These are phyloP conservation scores for Montifringilla adamsi DNA, from an alignment of 2,113 vertebrate species.

Conservation along the genomic window DNA sequence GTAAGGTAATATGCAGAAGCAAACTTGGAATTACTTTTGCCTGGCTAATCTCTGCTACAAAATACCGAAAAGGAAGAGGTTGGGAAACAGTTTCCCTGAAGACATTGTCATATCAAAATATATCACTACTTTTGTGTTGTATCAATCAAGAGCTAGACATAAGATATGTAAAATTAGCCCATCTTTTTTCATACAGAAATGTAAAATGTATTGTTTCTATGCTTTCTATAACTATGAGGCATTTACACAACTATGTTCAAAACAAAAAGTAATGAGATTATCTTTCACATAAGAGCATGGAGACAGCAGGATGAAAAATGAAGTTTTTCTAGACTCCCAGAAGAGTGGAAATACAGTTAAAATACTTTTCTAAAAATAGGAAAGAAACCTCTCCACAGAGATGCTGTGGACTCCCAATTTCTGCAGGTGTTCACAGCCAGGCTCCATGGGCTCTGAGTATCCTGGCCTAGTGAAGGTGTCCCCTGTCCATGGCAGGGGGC, in stretches of 20 bases:
- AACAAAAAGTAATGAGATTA: neutral
- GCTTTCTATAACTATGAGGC: neutral
- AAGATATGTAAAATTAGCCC: neutral
- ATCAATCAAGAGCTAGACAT: neutral
- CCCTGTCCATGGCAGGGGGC: rapidly evolving
- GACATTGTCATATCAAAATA: neutral
- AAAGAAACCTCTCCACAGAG: neutral
- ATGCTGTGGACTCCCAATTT: neutral
- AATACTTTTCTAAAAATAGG: neutral
- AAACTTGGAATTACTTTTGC: neutral
- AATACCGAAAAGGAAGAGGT: neutral
- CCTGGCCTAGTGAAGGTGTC: neutral
- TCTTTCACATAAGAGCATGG: neutral
- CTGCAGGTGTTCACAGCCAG: neutral
- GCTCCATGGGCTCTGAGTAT: neutral
- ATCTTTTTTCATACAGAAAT: neutral
- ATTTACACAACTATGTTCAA: neutral
- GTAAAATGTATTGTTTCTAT: neutral
- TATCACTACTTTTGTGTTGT: neutral
- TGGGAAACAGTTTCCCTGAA: neutral
- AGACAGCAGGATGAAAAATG: neutral
- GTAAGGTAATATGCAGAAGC: neutral
- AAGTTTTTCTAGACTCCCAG: neutral
- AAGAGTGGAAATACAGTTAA: neutral
- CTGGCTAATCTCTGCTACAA: neutral